Base-by-base conservation (phyloP, 2,888 invertebrate genomes). In the Ctenicera cuprea region DNA sequence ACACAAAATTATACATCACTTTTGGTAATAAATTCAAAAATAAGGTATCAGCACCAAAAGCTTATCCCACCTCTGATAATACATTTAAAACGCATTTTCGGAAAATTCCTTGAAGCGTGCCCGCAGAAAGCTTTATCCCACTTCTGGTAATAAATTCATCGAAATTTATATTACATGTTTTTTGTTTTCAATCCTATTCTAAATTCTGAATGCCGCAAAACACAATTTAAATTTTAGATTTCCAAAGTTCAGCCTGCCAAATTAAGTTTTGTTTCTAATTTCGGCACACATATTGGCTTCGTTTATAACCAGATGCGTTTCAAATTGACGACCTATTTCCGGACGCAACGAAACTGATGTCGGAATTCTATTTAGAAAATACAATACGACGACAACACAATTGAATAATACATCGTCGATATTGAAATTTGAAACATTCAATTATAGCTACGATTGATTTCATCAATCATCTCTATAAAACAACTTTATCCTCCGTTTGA, bases 361-460 rank as follows among this genome's bases (percentile, higher is more conserved):
- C 54, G 18, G 9, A 38, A 57, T 16, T 52, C 14, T 20, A 20
- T 20, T 54, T 18, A 2, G 57, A 7, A 37, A 26, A 38, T 16
- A 57, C 57, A 57, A 57, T 57, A 11, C 57, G 37, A 38, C 37
- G 37, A 57, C 57, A 57, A 11, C 4, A 57, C 14, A 11, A n/a
- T n/a, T n/a, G 26, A 26, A 26, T 26, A 26, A 57, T 37, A 37
- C 26, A 57, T 33, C 37, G 57, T 1, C 37, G 18, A 26, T 57
- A 57, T 57, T 57, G 57, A 57, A 57, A 57, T 57, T 57, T 57
- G 57, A 57, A 57, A 38, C 37, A 38, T 57, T 57, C 57, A 57
- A 18, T 57, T 33, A 57, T 37, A 38, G 57, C 37, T 33, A 3
- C 37, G 57, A 57, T 57, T 33, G 57, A 57, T 57, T 57, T 37